phyloP scores from a whole-genome alignment of 2,113 vertebrate genomes.

The Hyaena hyaena region DNA sequence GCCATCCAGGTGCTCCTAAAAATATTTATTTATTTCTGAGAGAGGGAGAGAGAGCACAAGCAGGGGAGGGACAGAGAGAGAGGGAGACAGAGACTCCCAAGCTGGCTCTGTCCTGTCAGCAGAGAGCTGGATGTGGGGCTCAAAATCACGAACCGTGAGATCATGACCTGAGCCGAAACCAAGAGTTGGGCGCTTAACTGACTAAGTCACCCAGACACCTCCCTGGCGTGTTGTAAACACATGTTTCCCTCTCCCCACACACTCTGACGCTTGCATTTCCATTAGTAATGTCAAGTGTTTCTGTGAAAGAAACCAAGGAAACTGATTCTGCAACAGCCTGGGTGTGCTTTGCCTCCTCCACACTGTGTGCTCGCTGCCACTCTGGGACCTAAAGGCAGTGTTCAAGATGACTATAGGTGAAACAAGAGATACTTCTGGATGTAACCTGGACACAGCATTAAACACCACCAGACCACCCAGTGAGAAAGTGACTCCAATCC shows the following conservation, averaged over 20 bases:
- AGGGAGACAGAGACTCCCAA: too few relatives aligned
- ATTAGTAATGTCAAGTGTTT: background rate
- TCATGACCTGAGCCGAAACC: too few relatives aligned
- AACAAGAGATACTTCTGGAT: background rate
- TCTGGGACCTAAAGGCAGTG: background rate
- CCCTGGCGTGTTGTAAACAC: background rate
- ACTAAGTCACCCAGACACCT: too few relatives aligned
- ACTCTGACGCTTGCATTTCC: background rate
- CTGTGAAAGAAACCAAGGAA: conserved; percentile 42
- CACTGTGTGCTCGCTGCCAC: background rate
- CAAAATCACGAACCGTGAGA: too few relatives aligned
- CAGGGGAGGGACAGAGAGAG: too few relatives aligned
- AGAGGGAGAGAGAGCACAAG: too few relatives aligned
- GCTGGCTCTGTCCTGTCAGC: too few relatives aligned
- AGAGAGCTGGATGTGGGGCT: too few relatives aligned
- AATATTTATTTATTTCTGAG: too few relatives aligned
- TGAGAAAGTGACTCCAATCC: background rate
- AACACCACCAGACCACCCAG: background rate
- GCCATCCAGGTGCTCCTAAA: too few relatives aligned
- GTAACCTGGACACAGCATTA: background rate
- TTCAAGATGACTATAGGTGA: background rate
- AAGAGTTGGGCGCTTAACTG: too few relatives aligned
- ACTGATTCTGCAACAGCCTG: background rate
- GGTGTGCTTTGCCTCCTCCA: background rate
- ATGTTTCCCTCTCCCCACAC: too few relatives aligned